A percentile compares a stretch with the other conserved stretches of the same genome.
These are phyloP conservation scores for Rhysida immarginata DNA, from an alignment of 1,140 invertebrate genomes.

Conservation along the genomic window DNA sequence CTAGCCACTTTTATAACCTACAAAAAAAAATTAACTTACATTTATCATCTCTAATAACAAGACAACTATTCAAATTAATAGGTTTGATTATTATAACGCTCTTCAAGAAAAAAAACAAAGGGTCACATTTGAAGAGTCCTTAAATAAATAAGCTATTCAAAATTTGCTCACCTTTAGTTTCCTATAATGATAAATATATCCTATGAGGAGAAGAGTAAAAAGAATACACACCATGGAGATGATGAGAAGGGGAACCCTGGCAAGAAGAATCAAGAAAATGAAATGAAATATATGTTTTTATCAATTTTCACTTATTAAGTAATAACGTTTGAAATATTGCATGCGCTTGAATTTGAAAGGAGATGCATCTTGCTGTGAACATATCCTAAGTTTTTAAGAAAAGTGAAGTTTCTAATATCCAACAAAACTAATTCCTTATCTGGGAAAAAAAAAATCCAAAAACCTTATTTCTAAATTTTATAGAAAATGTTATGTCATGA, in stretches of 20 bases:
- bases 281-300: background rate
- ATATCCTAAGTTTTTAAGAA: background rate
- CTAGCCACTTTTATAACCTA: conserved; percentile 72
- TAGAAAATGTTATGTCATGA: too few species aligned
- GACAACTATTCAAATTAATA: too few species aligned
- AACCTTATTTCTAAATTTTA: too few species aligned
- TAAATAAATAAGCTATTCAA: too few species aligned
- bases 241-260: conserved; percentile 60
- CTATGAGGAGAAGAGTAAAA: conserved; percentile 51
- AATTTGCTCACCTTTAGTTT: conserved; percentile 21
- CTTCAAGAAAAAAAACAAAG: too few species aligned
- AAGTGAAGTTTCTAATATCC: background rate
- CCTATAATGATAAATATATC: conserved; percentile 56
- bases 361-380: background rate
- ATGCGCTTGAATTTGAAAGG: background rate
- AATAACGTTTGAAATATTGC: background rate
- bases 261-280: conserved; percentile 21
- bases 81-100: too few species aligned
- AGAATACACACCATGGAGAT: conserved; percentile 65
- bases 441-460: too few species aligned
- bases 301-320: background rate
- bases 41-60: too few species aligned
- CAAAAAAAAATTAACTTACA: background rate
- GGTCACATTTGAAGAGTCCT: too few species aligned
- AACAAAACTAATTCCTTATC: too few species aligned